phyloP scores from a whole-genome alignment of 1,140 invertebrate species.

The Olivierus martensii region DNA sequence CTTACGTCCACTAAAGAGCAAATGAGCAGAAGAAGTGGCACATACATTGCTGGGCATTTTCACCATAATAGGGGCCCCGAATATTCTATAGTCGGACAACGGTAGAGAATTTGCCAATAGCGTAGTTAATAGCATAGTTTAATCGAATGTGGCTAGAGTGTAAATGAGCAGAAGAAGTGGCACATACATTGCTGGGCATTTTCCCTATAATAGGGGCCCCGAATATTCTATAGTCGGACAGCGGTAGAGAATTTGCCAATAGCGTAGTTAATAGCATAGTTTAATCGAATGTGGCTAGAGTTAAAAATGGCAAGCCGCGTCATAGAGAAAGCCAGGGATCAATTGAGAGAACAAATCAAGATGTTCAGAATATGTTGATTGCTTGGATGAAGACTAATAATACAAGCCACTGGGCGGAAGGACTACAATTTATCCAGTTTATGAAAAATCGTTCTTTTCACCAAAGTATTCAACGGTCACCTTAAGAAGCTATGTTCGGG shows the following conservation, averaged over 20 bases:
- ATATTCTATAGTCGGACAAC: neutral
- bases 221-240: neutral
- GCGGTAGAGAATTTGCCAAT: conserved; percentile 5
- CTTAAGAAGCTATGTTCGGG: conserved; percentile 3
- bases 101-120: conserved; percentile 5
- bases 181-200: conserved; percentile 1
- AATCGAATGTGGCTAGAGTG: conserved; percentile 1
- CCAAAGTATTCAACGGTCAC: neutral
- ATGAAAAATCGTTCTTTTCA: conserved; percentile 11
- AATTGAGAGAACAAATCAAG: conserved; percentile 7
- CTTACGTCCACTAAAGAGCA: conserved; percentile 3
- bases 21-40: neutral
- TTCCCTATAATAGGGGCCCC: neutral
- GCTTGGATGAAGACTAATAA: conserved; percentile 8
- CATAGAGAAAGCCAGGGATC: conserved; percentile 6
- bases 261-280: neutral
- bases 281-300: neutral
- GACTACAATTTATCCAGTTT: conserved; percentile 1
- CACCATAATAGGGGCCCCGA: conserved; percentile 1
- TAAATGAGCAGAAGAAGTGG: neutral
- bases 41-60: conserved; percentile 2
- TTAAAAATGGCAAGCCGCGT: conserved; percentile 6
- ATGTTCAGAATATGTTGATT: conserved; percentile 5
- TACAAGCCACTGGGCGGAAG: neutral
- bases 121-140: conserved; percentile 3